phyloP scores from a whole-genome alignment of 2,888 invertebrate genomes.

The Podabrus alpinus region DNA sequence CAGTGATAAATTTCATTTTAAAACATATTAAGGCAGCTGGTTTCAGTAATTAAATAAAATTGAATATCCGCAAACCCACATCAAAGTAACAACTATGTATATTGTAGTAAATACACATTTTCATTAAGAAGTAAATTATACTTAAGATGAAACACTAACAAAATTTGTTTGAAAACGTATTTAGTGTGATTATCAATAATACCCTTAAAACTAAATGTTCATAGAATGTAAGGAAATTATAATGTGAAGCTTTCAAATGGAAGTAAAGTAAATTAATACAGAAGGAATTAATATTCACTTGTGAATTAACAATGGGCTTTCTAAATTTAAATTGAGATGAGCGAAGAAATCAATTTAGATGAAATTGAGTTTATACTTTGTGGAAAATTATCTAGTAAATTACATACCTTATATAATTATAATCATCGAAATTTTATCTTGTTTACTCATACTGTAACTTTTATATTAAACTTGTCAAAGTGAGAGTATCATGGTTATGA shows the following conservation, averaged over 20 bases:
- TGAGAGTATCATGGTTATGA: background rate
- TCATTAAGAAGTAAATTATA: background rate
- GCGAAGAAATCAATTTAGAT: conserved; percentile 20
- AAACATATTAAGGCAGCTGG: background rate
- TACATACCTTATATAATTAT: background rate
- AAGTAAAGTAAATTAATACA: conserved; percentile 28
- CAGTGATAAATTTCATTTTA: background rate
- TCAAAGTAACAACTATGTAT: background rate
- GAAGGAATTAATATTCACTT: conserved; percentile 28
- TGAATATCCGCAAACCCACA: background rate
- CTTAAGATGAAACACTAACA: conserved; percentile 4
- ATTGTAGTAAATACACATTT: background rate
- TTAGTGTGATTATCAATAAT: conserved; percentile 19
- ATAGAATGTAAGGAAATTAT: conserved; percentile 24
- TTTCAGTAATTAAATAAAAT: background rate
- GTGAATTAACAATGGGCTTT: conserved; percentile 26
- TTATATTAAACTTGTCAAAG: background rate
- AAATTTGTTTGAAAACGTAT: conserved; percentile 1
- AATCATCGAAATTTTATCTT: background rate
- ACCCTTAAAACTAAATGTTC: conserved; percentile 16
- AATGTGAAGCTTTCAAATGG: conserved; percentile 21
- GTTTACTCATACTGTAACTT: background rate
- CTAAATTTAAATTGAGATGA: conserved; percentile 24
- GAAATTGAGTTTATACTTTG: conserved; percentile 10
- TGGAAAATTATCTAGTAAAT: background rate